Conservation (phyloP, 2,113 vertebrate species). For the Labeo rohita region DNA sequence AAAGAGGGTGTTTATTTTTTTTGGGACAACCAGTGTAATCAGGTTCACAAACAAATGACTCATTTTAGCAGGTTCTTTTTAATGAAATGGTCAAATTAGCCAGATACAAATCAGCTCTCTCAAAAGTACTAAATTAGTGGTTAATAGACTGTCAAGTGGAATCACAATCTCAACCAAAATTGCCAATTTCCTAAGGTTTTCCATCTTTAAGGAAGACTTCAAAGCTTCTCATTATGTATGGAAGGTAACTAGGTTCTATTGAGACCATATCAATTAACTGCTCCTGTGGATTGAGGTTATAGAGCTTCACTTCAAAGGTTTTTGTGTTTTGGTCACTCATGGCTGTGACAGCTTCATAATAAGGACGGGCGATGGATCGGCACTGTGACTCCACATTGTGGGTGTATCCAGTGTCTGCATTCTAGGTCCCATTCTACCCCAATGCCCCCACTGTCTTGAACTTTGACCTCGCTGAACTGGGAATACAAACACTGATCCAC, state of each 20-base stretch:
- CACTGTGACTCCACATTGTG: constrained; percentile 28
- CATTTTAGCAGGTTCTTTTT: not conserved
- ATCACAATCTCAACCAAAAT: not conserved
- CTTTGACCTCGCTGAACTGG: constrained; percentile 44
- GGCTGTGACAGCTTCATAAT: constrained; percentile 48
- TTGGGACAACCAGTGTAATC: not conserved
- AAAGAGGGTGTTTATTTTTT: constrained; percentile 9
- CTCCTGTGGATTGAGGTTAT: constrained; percentile 9
- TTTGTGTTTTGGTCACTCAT: constrained; percentile 26
- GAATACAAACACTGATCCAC: constrained; percentile 41
- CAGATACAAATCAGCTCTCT: not conserved
- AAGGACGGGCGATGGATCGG: not conserved
- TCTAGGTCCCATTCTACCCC: constrained; percentile 13
- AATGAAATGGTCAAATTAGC: not conserved
- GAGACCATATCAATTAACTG: constrained; percentile 33
- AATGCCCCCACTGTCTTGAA: constrained; percentile 33
- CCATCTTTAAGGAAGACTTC: not conserved
- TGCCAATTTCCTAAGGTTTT: not conserved
- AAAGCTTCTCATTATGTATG: constrained; percentile 60
- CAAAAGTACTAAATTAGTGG: not conserved
- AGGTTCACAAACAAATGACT: not conserved
- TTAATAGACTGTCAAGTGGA: not conserved
- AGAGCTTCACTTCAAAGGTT: constrained; percentile 56
- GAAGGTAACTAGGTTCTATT: constrained; percentile 57
- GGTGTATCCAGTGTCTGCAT: constrained; percentile 50